Evolutionary conservation across 2,113 vertebrate species (phyloP), one percentile per base, ranked within the genome.

Genomic region (Ramphastos sulfuratus): DNA sequence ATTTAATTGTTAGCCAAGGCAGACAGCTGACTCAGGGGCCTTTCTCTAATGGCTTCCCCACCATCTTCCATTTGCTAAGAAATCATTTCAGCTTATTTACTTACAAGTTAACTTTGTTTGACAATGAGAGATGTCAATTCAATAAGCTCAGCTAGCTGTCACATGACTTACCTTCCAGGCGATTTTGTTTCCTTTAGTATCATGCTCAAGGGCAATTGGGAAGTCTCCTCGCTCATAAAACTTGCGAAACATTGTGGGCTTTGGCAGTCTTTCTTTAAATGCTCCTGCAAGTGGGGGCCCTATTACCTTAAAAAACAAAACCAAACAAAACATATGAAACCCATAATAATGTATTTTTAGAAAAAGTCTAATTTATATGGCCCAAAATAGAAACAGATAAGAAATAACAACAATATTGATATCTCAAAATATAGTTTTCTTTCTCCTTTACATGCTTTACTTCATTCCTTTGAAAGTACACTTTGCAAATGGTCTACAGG

Each of bases 161-260:
- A 93, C 86, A 90, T 23, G 85, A 96, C 98, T 98, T 98, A 99
- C 99, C 99, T 99, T 99, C 99, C 99, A 99, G 80, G 98, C 98
- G 9, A 99, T 99, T 95, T 97, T 98, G 96, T 99, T 99, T 93
- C 98, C 98, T 97, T 96, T 98, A 10, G 95, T 87, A 82, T 98
- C 97, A 17, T 99, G 98, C 59, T 98, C 96, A 97, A 99, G 97
- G 31, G 98, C 98, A 31, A 99, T 98, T 11, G 98, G 99, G 95
- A 99, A 98, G 91, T 99, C 98, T 84, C 99, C 98, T 30, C 98
- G 96, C n/a, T 99, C 98, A 42, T 99, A 99, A 96, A 98, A 98
- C 96, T 98, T 99, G 79, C 99, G 98, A 91, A 99, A 99, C 9
- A 95, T 96, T 27, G 98, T 99, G 20, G 98, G 98, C 94, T 98